phyloP scores from a whole-genome alignment of 2,888 invertebrate genomes.

The Atrina japonica region DNA sequence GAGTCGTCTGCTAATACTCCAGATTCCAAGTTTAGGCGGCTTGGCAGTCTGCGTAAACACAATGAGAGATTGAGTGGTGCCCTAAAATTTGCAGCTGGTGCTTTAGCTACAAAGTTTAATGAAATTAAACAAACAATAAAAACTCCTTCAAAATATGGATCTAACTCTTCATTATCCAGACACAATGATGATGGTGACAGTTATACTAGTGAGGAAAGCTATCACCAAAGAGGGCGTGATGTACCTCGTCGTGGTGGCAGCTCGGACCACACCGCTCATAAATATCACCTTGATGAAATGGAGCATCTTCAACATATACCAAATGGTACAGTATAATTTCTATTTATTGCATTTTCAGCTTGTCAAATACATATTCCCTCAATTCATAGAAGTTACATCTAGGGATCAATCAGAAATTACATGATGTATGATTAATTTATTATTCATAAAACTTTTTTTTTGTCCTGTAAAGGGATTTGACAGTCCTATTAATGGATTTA shows the following conservation, averaged over 20 bases:
- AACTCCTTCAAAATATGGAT: slow-evolving; percentile 70
- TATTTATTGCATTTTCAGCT: neutral
- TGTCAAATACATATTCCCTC: too few species aligned
- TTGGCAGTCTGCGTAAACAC: slow-evolving; percentile 57
- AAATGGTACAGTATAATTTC: slow-evolving; percentile 4
- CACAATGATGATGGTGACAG: slow-evolving; percentile 51
- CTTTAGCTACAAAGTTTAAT: slow-evolving; percentile 71
- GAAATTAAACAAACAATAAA: slow-evolving; percentile 77
- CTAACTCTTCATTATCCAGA: slow-evolving; percentile 63
- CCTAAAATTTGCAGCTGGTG: slow-evolving; percentile 67
- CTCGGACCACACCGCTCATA: slow-evolving; percentile 11
- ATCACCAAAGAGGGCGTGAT: slow-evolving; percentile 26
- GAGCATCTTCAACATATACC: slow-evolving; percentile 16
- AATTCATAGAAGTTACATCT: too few species aligned
- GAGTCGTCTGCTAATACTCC: slow-evolving; percentile 29
- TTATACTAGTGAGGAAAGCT: neutral
- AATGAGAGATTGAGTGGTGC: slow-evolving; percentile 72
- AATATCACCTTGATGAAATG: slow-evolving; percentile 11
- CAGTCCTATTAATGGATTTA: too few species aligned
- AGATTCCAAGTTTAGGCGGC: slow-evolving; percentile 48
- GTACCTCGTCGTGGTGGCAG: slow-evolving; percentile 18
- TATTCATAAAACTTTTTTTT: too few species aligned
- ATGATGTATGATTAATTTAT: too few species aligned
- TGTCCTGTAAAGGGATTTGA: too few species aligned
- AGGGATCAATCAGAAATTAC: too few species aligned